Evolutionary conservation across 2,113 vertebrate species (phyloP).

Genomic region (Pelecanus crispus): DNA sequence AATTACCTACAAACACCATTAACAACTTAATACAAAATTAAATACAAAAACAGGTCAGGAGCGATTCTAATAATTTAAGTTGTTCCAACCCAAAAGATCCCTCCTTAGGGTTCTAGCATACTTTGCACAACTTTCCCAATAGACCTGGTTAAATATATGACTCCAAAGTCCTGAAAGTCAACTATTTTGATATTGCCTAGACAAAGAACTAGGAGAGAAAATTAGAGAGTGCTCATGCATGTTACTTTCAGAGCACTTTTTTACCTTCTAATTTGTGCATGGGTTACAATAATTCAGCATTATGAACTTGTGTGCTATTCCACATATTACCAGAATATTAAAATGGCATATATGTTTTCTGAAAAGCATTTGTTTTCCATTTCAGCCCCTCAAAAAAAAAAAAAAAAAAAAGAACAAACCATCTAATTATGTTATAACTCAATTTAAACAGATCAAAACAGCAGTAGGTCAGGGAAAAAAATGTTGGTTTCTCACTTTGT

Average conservation of each 20-base stretch:
- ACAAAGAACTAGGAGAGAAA: background rate
- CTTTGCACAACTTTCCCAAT: background rate
- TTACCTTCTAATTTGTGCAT: background rate
- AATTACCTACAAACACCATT: background rate
- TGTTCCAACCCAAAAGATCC: background rate
- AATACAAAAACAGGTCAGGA: background rate
- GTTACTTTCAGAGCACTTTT: background rate
- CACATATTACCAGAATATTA: background rate
- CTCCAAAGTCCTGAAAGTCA: background rate
- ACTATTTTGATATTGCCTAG: background rate
- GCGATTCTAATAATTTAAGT: background rate
- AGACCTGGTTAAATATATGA: fast-evolving
- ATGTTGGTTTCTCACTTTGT: background rate
- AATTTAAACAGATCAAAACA: background rate
- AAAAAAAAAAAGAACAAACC: no score
- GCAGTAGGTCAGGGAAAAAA: background rate
- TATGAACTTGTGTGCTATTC: background rate
- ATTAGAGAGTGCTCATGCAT: background rate
- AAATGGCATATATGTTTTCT: background rate
- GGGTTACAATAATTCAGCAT: background rate
- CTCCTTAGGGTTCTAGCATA: background rate
- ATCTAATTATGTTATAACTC: background rate
- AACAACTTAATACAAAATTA: background rate
- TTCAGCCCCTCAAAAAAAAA: background rate
- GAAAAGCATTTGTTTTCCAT: background rate